phyloP scores from a whole-genome alignment of 2,113 vertebrate species.

The Tyto alba region DNA sequence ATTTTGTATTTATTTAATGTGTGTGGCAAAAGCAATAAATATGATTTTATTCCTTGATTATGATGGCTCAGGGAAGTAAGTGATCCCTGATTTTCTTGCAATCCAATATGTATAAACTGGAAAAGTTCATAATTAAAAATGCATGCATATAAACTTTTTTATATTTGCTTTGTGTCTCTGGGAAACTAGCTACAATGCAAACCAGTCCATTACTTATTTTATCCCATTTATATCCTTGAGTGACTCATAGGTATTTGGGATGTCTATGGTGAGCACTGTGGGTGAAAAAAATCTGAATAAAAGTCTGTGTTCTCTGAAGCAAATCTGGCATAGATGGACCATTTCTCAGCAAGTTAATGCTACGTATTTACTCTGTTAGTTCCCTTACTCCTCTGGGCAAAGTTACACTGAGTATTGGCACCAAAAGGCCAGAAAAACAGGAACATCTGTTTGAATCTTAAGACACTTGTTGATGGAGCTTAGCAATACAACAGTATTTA shows the following conservation, averaged over 20 bases:
- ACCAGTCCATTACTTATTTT: not conserved
- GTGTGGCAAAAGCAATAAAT: not conserved
- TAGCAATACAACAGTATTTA: not conserved
- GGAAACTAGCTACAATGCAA: not conserved
- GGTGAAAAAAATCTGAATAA: not conserved
- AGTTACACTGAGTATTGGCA: not conserved
- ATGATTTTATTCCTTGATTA: not conserved
- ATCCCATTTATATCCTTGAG: not conserved
- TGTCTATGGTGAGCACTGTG: not conserved
- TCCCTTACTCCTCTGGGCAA: conserved; percentile 12
- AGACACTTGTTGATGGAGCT: not conserved
- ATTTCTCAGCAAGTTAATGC: conserved; percentile 6
- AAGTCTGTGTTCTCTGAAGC: conserved; percentile 12
- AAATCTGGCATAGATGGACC: not conserved
- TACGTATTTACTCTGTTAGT: not conserved
- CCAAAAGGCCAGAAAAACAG: not conserved
- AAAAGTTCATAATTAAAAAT: conserved; percentile 12
- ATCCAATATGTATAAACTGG: not conserved
- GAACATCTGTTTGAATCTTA: conserved; percentile 27
- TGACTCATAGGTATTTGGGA: not conserved
- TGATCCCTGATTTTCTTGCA: not conserved
- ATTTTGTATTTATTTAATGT: not conserved
- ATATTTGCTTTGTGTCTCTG: not conserved
- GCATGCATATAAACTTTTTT: not conserved
- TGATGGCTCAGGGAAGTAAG: not conserved